Conservation (phyloP, 2,797 vertebrate genomes). For the Pyrrhura leucotis region DNA sequence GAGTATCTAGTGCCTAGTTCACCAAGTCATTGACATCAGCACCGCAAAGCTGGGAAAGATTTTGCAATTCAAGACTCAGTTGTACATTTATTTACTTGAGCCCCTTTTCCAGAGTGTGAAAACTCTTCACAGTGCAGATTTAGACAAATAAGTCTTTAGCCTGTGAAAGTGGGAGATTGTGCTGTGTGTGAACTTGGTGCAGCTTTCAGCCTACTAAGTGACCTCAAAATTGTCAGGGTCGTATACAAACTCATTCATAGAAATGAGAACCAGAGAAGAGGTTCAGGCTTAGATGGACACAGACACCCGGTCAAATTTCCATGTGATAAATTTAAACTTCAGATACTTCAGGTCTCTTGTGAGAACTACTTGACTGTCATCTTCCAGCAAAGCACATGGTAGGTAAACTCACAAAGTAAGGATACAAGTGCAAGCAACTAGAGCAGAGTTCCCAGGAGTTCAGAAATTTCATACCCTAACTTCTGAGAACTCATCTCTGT, state of each 20-base stretch:
- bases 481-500: background rate
- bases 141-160: background rate
- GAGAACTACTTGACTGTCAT: background rate
- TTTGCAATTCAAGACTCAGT: background rate
- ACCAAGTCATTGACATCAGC: background rate
- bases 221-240: background rate
- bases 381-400: background rate
- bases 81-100: background rate
- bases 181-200: background rate
- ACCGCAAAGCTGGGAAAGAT: background rate
- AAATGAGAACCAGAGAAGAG: background rate
- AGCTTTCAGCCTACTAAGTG: background rate
- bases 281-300: background rate
- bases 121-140: background rate
- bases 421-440: background rate
- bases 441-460: background rate
- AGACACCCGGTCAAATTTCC: background rate
- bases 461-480: background rate
- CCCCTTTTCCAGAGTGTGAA: background rate
- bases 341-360: background rate
- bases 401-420: background rate
- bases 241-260: background rate
- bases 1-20: background rate
- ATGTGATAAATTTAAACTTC: rapidly evolving
- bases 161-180: background rate